Evolutionary conservation across 2,797 vertebrate genomes (phyloP), one percentile per base, ranked within the genome.

Genomic region (Phylloscopus collybita): DNA sequence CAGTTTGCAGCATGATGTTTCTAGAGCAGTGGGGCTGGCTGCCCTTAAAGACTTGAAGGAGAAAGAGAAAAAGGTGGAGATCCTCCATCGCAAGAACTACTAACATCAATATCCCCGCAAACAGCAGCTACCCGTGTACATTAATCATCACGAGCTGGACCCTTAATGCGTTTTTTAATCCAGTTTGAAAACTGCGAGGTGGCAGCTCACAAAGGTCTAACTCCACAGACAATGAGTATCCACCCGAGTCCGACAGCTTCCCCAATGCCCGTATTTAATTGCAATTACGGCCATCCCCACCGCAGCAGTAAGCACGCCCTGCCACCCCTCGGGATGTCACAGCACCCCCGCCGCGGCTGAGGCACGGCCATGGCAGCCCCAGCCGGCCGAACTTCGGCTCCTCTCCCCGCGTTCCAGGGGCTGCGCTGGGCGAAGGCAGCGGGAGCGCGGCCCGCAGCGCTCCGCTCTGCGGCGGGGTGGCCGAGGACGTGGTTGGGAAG

Each of bases 1-100:
- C 92, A 95, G 88, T 95, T 91, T 96, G 89, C 88, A 95, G 93
- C 38, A 82, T 90, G 92, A 97, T 96, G 92, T 91, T 96, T 95
- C 91, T 83, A 92, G 76, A 97, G 95, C 94, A 76, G 78, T 59
- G 80, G 96, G 91, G 85, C 86, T 91, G 80, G 60, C 91, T 84
- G 90, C 82, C 91, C 94, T 96, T 64, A 23, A 60, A 54, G 91
- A 54, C 82, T 90, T 79, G 57, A 88, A 91, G 88, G 81, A 85
- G 85, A 91, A 72, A 82, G 19, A 30, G 27, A 44, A 54, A 69
- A 93, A 59, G 51, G 76, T 76, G 91, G 83, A 83, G 71, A 95
- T 91, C 54, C 60, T 90, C 53, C 50, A 62, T 59, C 44, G 42
- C 44, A 66, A 72, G 70, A 96, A 87, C 64, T 56, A 76, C 56